Base-by-base conservation (phyloP, 1,140 invertebrate genomes). In the Halesus radiatus region DNA sequence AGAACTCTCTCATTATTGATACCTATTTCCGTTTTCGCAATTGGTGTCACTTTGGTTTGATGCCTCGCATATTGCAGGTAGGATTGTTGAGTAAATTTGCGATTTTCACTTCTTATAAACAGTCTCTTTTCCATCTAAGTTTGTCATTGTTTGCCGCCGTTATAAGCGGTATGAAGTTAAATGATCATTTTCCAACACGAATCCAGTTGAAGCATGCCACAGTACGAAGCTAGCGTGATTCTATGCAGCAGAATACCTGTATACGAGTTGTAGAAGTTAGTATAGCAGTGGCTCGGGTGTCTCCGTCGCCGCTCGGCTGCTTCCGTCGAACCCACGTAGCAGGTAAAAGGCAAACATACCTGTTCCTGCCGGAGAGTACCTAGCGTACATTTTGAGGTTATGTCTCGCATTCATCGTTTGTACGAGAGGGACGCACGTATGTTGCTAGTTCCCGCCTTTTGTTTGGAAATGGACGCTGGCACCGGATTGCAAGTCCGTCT, bases 301-400 rank as follows among this genome's bases (percentile, higher is more conserved):
- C 13, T 60, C 29, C 79, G 79, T 16, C 50, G 15, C 32, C n/a
- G 16, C 32, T 80, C 79, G 79, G 50, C 52, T 15, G 52, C 23
- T 29, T 80, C 74, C 73, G 79, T 15, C 62, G 50, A 32, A 10
- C 79, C 73, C 74, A 80, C 79, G 79, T 80, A 53, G 79, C 79
- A 77, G 73, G 79, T 76, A 79, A 79, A 77, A 76, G 79, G 73
- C 73, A 58, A 76, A 80, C 79, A 62, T 80, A 76, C 73, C 79
- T 80, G 73, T 68, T 64, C 74, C 53, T 53, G 20, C 26, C 58
- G 70, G 50, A 58, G 52, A 50, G 29, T 53, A 54, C 54, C 23
- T 23, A 26, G 22, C 66, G 32, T 29, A 58, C 37, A 64, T 37
- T 75, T 80, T 80, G 78, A 80, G 70, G 78, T 80, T 79, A 79